Evolutionary conservation across 2,797 vertebrate genomes (phyloP).

Genomic region (Morelia viridis): DNA sequence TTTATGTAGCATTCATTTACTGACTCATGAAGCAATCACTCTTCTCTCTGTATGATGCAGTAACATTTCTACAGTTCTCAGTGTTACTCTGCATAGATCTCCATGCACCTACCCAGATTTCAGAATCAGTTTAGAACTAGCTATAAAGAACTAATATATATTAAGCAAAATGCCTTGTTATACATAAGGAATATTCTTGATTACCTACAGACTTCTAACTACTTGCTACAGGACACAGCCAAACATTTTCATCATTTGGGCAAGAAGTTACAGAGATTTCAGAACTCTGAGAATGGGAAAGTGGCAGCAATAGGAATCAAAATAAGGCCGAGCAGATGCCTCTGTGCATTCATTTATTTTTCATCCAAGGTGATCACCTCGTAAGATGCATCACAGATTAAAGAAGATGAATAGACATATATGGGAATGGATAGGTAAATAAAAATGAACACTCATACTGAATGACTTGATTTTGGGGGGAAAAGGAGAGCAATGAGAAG

Average conservation of each 20-base stretch:
- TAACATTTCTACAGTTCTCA: neutral
- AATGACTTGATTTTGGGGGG: neutral
- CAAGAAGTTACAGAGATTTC: neutral
- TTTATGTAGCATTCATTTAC: neutral
- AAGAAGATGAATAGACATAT: neutral
- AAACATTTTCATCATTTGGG: neutral
- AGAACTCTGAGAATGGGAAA: slow-evolving; percentile 2
- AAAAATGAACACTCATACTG: neutral
- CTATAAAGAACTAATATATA: neutral
- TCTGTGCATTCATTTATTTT: neutral
- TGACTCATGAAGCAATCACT: neutral
- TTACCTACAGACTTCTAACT: neutral
- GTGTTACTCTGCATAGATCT: neutral
- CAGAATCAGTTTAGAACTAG: neutral
- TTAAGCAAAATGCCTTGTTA: neutral
- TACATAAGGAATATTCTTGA: neutral
- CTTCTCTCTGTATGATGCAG: neutral
- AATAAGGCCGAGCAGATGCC: neutral
- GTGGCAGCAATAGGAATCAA: neutral
- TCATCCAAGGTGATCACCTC: neutral
- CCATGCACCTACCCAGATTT: neutral
- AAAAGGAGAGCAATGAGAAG: neutral
- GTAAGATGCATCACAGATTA: neutral
- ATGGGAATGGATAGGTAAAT: neutral
- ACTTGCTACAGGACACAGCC: neutral